phyloP scores from a whole-genome alignment of 2,888 invertebrate genomes.

The Hyles lineata region DNA sequence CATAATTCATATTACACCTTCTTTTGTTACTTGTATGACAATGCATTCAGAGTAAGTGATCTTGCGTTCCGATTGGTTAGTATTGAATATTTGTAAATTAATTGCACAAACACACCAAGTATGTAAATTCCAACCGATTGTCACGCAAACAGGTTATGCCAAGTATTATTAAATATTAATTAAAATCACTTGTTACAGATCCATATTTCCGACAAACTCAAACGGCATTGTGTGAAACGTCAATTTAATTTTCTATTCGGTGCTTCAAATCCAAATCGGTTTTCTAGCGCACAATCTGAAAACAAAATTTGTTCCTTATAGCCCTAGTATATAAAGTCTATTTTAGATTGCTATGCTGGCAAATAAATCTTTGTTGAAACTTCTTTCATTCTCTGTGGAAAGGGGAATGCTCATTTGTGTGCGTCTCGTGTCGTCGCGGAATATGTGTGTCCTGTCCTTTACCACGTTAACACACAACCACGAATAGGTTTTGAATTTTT shows the following conservation, averaged over 20 bases:
- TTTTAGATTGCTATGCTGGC: slow-evolving; percentile 40
- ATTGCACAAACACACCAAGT: neutral
- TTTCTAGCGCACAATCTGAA: slow-evolving; percentile 2
- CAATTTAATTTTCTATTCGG: slow-evolving; percentile 33
- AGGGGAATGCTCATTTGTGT: slow-evolving; percentile 38
- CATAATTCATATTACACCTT: too few species aligned
- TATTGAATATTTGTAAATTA: neutral
- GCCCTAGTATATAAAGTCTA: slow-evolving; percentile 39
- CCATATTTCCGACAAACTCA: slow-evolving; percentile 31
- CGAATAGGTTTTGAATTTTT: slow-evolving; percentile 16
- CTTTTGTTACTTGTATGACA: too few species aligned
- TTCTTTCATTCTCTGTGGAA: slow-evolving; percentile 59
- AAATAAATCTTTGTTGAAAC: slow-evolving; percentile 51
- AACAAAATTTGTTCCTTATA: neutral
- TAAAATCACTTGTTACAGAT: slow-evolving; percentile 27
- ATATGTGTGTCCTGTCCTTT: slow-evolving; percentile 35
- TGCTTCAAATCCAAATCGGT: slow-evolving; percentile 29
- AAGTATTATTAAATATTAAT: slow-evolving; percentile 21
- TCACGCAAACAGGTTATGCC: slow-evolving; percentile 2
- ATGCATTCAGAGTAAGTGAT: too few species aligned
- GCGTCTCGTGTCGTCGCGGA: slow-evolving; percentile 30
- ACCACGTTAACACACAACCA: slow-evolving; percentile 23
- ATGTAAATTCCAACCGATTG: neutral
- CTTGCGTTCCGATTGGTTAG: neutral
- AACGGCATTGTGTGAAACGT: slow-evolving; percentile 32